Evolutionary conservation across 1,140 invertebrate species (phyloP), one percentile per base, ranked within the genome.

Genomic region (Cherax destructor): DNA sequence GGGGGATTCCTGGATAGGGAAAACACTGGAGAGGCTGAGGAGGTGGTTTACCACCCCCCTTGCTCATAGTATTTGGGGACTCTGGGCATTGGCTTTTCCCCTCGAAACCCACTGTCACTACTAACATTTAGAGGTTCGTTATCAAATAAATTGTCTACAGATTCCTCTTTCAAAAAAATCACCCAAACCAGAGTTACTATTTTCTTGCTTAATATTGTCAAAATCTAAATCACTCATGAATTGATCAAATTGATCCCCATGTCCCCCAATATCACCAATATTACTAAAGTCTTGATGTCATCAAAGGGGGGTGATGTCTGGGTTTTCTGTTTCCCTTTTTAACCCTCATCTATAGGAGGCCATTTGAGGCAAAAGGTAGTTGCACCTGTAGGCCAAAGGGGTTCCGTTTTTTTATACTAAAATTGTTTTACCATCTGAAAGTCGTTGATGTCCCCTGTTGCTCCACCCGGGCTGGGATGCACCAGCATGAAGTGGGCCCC

Each of bases 1-100:
- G 80, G 79, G 93, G 93, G 59, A 85, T 93, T 86, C 47, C 93
- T 91, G 65, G 93, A 88, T 56, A 93, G 94, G 83, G 65, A 92
- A 92, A 80, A 93, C 92, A 90, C 94, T 89, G 59, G 93, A 91
- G 52, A 92, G 61, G 92, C 92, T 47, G 77, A 83, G 56, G 92
- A 74, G 30, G 92, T 89, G 74, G 87, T 18, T 77, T 86, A 4
- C 87, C 83, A 6, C 86, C 86, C 4, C 80, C 61, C 77, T 88
- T 92, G 52, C 61, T 86, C 81, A 92, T 78, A 41, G 50, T n/a
- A 91, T 85, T 79, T 92, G 83, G 5, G 84, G 91, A 83, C 92
- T 86, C 77, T 93, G 92, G 76, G 89, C 86, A 81, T 79, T 90
- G 41, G 86, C 78, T 86, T 89, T 92, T 77, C 92, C 88, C 86